Base-by-base conservation (phyloP, 1,140 invertebrate genomes). In the Drosophila suzukii region DNA sequence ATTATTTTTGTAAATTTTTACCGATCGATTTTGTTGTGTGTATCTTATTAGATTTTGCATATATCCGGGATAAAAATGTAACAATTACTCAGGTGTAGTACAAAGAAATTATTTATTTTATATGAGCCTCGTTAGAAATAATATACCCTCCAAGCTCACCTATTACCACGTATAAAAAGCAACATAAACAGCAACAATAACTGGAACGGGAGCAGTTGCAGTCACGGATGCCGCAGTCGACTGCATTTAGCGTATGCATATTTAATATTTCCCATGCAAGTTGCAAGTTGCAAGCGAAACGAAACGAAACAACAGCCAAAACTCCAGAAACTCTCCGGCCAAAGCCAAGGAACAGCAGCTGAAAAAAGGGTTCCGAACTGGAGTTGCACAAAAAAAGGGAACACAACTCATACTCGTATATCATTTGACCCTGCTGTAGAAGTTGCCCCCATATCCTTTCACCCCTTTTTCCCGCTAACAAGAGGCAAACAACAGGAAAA, bases 161-260 rank as follows among this genome's bases (percentile, higher is more conserved):
- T 32, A 44, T 53, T 53, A 44, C 15, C 38, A 7, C 30, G 41
- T 36, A 44, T 54, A 60, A 63, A 44, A 30, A 61, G 17, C 67
- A 30, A 47, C 36, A 39, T 17, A 41, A 59, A 47, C 15, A 27
- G 38, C 68, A 47, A 54, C 55, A 47, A 15, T 11, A 62, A 27
- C 50, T 27, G 24, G 50, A 46, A 44, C 34, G 34, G 51, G 17
- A 66, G 30, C 36, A 63, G 60, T 63, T 51, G 36, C 36, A 63
- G 60, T 63, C 60, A 63, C 60, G 51, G 60, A 46, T 63, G 49
- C 55, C 71, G 50, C 66, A 55, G 65, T 49, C 49, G 55, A 67
- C 76, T 80, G 63, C 83, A 76, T 76, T 68, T 76, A 57, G 70
- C 78, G 58, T 59, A 61, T 84, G 78, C 81, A 85, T 83, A 83